phyloP scores from a whole-genome alignment of 2,888 invertebrate genomes.

The Nudaria mundana region DNA sequence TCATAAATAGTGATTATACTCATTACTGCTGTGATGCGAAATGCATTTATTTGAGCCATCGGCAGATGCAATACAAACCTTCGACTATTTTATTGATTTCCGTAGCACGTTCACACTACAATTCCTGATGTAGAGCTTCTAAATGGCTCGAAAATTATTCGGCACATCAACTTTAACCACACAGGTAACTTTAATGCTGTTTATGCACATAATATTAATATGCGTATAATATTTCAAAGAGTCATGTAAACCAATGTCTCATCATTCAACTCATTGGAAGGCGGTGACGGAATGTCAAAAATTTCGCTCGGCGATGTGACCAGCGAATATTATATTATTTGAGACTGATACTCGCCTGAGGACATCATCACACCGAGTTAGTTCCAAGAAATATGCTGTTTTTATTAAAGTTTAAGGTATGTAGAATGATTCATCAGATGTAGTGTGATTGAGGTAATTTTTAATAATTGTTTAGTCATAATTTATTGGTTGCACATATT shows the following conservation, averaged over 20 bases:
- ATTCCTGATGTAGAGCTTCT: no score
- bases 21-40: no score
- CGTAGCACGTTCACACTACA: no score
- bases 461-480: slow-evolving; percentile 19
- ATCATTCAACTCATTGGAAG: slow-evolving; percentile 36
- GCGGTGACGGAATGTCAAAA: slow-evolving; percentile 77
- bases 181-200: no score
- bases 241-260: slow-evolving; percentile 43
- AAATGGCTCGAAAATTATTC: no score
- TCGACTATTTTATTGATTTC: no score
- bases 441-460: slow-evolving; percentile 16
- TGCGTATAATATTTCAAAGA: not conserved
- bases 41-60: no score
- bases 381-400: slow-evolving; percentile 25
- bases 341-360: slow-evolving; percentile 37
- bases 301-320: slow-evolving; percentile 63
- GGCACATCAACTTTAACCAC: no score
- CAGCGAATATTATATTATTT: slow-evolving; percentile 43
- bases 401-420: slow-evolving; percentile 10
- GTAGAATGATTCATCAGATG: slow-evolving; percentile 22
- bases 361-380: slow-evolving; percentile 29
- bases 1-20: no score
- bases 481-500: no score
- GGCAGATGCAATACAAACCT: no score
- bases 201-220: no score